A percentile compares a stretch with the other conserved stretches of the same genome.
These are phyloP conservation scores for Coecobrya sp. DNA, from an alignment of 2,888 invertebrate species.

Conservation along the genomic window DNA sequence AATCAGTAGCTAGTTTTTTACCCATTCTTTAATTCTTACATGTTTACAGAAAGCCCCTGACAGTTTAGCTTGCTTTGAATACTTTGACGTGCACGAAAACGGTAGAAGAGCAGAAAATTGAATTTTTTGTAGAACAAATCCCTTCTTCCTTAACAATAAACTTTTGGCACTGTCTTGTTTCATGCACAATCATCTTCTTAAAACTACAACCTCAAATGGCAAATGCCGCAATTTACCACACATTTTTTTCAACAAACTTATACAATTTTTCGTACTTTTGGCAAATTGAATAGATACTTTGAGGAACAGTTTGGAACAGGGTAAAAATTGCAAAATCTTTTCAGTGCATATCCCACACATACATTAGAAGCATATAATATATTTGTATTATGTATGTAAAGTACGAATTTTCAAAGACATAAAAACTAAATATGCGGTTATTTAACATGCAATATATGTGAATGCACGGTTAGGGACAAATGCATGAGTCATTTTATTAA, in stretches of 20 bases:
- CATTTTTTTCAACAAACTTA: neutral
- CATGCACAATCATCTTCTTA: neutral
- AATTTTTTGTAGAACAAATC: slow-evolving; percentile 44
- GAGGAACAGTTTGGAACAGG: too few species aligned
- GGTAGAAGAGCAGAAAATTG: slow-evolving; percentile 36
- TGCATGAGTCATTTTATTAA: too few species aligned
- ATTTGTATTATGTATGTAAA: too few species aligned
- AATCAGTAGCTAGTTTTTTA: slow-evolving; percentile 53
- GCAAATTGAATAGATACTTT: neutral
- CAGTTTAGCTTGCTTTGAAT: neutral
- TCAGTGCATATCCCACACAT: too few species aligned
- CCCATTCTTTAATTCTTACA: slow-evolving; percentile 1
- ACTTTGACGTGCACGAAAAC: slow-evolving; percentile 26
- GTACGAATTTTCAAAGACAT: too few species aligned
- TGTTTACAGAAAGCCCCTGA: slow-evolving; percentile 13
- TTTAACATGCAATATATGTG: too few species aligned
- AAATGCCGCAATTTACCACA: neutral
- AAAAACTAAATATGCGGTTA: too few species aligned
- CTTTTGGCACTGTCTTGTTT: neutral
- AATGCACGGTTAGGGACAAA: too few species aligned
- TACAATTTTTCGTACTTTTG: too few species aligned
- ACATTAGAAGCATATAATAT: too few species aligned
- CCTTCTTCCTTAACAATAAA: neutral
- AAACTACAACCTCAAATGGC: neutral
- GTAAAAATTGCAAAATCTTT: too few species aligned